These are phyloP conservation scores for Phalacrocorax carbo DNA, from an alignment of 2,113 vertebrate genomes.

Conservation along the genomic window DNA sequence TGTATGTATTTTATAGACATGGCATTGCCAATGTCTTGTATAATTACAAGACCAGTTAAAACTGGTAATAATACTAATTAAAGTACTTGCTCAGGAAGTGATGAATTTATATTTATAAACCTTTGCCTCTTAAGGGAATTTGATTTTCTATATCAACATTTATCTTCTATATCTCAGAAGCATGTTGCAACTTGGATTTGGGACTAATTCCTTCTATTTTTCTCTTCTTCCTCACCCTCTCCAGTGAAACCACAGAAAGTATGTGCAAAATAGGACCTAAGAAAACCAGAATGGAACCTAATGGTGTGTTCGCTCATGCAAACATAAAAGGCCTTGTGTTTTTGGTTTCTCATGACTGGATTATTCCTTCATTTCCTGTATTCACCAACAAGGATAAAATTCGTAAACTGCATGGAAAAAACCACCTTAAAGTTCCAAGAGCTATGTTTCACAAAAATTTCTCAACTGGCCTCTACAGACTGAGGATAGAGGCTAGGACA, in stretches of 20 bases:
- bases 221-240: not conserved
- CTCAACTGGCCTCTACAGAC: not conserved
- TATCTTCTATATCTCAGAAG: not conserved
- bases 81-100: not conserved
- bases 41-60: not conserved
- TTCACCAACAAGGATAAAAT: not conserved
- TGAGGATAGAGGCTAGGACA: not conserved
- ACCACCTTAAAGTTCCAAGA: not conserved
- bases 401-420: not conserved
- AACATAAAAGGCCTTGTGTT: not conserved
- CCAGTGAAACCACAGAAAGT: not conserved
- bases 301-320: not conserved
- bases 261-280: not conserved
- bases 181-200: not conserved
- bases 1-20: not conserved
- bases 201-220: not conserved
- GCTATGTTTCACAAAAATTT: not conserved
- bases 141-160: not conserved
- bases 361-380: not conserved
- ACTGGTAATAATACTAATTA: not conserved
- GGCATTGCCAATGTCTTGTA: not conserved
- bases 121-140: not conserved
- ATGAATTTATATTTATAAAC: not conserved
- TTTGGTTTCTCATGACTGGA: not conserved
- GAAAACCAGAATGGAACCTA: not conserved